These are phyloP conservation scores for Allacma fusca DNA, from an alignment of 2,888 invertebrate species.

Conservation along the genomic window DNA sequence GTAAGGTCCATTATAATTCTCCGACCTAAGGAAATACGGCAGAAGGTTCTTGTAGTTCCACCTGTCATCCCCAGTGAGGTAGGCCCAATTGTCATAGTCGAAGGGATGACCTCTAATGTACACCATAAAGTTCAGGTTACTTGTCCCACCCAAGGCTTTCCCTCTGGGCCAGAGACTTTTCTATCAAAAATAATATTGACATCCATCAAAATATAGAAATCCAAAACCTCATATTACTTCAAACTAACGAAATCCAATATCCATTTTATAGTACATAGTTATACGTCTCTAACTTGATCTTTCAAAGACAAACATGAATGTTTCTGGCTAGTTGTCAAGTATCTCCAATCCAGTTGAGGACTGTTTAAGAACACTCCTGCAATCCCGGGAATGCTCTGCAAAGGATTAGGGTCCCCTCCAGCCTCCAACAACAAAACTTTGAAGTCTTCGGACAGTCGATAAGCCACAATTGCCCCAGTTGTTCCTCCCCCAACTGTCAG, in stretches of 20 bases:
- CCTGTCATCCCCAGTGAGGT: constrained; percentile 31
- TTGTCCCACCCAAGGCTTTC: constrained; percentile 45
- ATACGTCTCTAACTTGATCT: too few relatives aligned
- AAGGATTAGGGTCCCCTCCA: constrained; percentile 55
- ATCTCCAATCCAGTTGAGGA: constrained; percentile 50
- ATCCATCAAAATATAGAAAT: too few relatives aligned
- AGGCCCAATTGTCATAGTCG: constrained; percentile 50
- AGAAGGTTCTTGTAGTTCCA: constrained; percentile 48
- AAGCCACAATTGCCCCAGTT: constrained; percentile 44
- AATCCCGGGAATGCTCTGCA: constrained; percentile 47
- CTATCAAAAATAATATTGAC: constrained; percentile 19
- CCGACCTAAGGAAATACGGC: constrained; percentile 41
- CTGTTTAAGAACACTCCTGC: constrained; percentile 48
- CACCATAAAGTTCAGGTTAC: too few relatives aligned
- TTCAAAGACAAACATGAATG: constrained; percentile 52
- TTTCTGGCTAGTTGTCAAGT: constrained; percentile 50
- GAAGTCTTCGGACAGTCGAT: constrained; percentile 48
- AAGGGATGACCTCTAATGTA: constrained; percentile 46
- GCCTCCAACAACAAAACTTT: constrained; percentile 48
- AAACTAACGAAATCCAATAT: too few relatives aligned
- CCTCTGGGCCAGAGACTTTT: constrained; percentile 48
- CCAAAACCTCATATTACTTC: too few relatives aligned
- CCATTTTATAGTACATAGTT: too few relatives aligned
- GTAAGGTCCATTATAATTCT: constrained; percentile 42
- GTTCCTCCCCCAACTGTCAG: constrained; percentile 42